Conservation (phyloP, 2,888 invertebrate species). For the Acronicta psi region DNA sequence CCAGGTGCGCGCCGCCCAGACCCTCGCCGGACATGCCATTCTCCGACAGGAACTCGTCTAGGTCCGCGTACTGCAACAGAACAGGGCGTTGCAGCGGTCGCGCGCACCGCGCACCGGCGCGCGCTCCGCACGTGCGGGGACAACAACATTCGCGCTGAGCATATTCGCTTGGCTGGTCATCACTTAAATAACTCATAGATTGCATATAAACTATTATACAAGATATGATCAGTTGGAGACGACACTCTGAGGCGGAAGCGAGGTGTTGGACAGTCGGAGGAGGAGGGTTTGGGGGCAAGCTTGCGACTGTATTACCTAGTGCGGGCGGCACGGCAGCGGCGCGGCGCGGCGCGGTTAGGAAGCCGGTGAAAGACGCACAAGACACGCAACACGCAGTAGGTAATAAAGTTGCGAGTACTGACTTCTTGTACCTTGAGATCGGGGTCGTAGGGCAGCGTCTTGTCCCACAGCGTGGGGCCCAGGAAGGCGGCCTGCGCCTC, state of each 20-base stretch:
- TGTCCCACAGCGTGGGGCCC: conserved; percentile 98
- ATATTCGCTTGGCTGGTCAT: conserved; percentile 55
- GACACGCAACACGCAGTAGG: conserved; percentile 81
- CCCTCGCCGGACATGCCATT: conserved; percentile 97
- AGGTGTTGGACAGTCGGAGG: conserved; percentile 31
- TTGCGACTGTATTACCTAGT: conserved; percentile 81
- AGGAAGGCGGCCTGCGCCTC: conserved; percentile 98
- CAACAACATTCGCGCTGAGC: conserved; percentile 47
- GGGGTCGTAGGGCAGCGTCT: conserved; percentile 96
- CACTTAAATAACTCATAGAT: conserved; percentile 41
- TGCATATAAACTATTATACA: conserved; percentile 30
- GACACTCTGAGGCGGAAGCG: conserved; percentile 42
- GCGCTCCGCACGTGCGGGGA: conserved; percentile 30
- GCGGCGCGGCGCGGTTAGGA: conserved; percentile 56
- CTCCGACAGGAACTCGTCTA: conserved; percentile 98
- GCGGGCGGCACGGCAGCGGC: conserved; percentile 61
- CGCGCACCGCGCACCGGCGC: conserved; percentile 27
- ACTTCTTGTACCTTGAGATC: conserved; percentile 97
- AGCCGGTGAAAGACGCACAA: conserved; percentile 72
- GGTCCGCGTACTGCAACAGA: conserved; percentile 96
- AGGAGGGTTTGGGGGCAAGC: conserved; percentile 31
- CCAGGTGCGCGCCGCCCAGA: conserved; percentile 90
- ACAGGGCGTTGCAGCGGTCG: conserved; percentile 41
- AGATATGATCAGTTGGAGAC: conserved; percentile 28
- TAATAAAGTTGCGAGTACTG: conserved; percentile 86